These are phyloP conservation scores for Drosophila nr. fundita DNA, from an alignment of 2,888 invertebrate species.

Conservation along the genomic window DNA sequence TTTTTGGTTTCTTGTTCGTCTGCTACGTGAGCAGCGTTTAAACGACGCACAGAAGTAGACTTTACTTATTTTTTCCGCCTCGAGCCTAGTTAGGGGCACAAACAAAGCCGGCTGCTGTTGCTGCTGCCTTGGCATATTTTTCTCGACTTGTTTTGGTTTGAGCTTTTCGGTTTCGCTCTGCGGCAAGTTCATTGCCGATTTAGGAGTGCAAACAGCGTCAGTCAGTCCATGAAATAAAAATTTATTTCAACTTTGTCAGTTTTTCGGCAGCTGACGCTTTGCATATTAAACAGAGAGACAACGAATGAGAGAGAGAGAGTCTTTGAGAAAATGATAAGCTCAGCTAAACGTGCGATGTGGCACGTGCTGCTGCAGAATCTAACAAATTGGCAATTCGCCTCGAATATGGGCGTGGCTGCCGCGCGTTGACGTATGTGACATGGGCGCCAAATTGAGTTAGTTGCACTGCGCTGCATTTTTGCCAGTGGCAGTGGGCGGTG, in stretches of 20 bases:
- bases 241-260: constrained; percentile 79
- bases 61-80: constrained; percentile 34
- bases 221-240: constrained; percentile 78
- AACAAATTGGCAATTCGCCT: constrained; percentile 73
- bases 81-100: constrained; percentile 60
- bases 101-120: constrained; percentile 36
- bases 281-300: constrained; percentile 72
- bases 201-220: constrained; percentile 59
- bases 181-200: constrained; percentile 82
- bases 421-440: constrained; percentile 79
- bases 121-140: constrained; percentile 63
- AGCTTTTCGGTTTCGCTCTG: constrained; percentile 39
- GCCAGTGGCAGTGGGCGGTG: too few species aligned
- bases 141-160: constrained; percentile 6
- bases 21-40: constrained; percentile 71
- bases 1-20: constrained; percentile 38
- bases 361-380: constrained; percentile 73
- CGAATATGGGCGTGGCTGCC: constrained; percentile 61
- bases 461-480: constrained; percentile 59
- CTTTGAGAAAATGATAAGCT: constrained; percentile 79
- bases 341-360: constrained; percentile 77
- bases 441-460: constrained; percentile 78
- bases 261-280: constrained; percentile 73
- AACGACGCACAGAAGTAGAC: constrained; percentile 46
- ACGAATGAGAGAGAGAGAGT: constrained; percentile 16